Percentiles rank a stretch among this genome's conserved stretches.
These are phyloP conservation scores for Chaetops frenatus DNA, from an alignment of 2,113 vertebrate genomes.

Conservation along the genomic window DNA sequence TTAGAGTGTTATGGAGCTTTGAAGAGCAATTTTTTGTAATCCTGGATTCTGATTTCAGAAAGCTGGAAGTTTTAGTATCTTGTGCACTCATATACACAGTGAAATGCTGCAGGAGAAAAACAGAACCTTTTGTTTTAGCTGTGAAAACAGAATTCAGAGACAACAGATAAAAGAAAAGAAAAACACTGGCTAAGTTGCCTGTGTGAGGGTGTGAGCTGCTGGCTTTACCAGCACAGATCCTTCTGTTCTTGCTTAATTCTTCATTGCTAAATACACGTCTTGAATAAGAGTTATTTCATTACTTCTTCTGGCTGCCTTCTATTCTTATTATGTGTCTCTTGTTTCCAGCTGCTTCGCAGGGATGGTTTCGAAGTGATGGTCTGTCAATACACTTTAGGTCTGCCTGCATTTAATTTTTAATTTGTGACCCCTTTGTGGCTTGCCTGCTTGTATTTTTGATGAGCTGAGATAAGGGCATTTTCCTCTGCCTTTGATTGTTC, in stretches of 20 bases:
- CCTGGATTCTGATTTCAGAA: neutral
- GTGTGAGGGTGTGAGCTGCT: neutral
- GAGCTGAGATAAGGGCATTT: slow-evolving; percentile 58
- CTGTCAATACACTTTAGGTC: slow-evolving; percentile 43
- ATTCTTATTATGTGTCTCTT: neutral
- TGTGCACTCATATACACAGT: neutral
- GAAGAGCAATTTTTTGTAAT: neutral
- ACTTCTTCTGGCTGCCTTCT: neutral
- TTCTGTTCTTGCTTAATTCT: neutral
- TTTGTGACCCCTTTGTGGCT: slow-evolving; percentile 42
- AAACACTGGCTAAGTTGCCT: neutral
- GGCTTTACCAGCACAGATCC: neutral
- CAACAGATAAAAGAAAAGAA: neutral
- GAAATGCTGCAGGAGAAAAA: neutral
- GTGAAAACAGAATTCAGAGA: neutral
- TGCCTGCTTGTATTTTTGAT: slow-evolving; percentile 65
- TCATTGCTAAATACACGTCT: neutral
- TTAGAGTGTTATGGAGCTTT: neutral
- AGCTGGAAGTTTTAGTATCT: neutral
- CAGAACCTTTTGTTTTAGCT: neutral
- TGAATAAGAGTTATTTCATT: neutral
- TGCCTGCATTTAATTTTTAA: slow-evolving; percentile 63
- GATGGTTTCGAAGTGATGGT: neutral
- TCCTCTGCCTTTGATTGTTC: slow-evolving; percentile 23
- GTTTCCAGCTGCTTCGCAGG: neutral